Base-by-base conservation (phyloP, 2,888 invertebrate species). In the Pseudeuparius sepicola region DNA sequence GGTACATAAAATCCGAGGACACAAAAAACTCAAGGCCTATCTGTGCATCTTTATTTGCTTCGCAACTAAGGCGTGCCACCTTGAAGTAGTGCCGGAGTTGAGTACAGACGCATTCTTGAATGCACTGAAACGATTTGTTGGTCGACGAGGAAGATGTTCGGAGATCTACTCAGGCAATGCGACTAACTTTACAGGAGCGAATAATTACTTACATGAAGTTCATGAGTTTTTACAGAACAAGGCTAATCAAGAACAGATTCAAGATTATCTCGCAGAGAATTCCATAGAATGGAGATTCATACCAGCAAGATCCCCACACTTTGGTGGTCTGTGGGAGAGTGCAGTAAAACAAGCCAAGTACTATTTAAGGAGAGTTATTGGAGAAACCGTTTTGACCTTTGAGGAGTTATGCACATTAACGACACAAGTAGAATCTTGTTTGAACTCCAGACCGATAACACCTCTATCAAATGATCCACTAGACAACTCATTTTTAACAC, bases 81-180 rank as follows among this genome's bases (percentile, higher is more conserved):
- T 41, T 7, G 41, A 41, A 25, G 26, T 41, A 4, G 41, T 34
- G 4, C 12, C 16, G 3, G 39, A 39, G 11, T 18, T 39, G 14
- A 24, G 13, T 7, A 36, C 33, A 1, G 26, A 29, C 3, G 16
- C 31, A 39, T n/a, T n/a, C n/a, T n/a, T n/a, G n/a, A n/a, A n/a
- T n/a, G n/a, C n/a, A n/a, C n/a, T n/a, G n/a, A n/a, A 36, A 12
- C 13, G 39, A 24, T 41, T 41, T 34, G 25, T 41, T 2, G 28
- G 33, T 9, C 13, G 41, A 13, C 14, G 39, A 2, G 41, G 41
- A 6, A 2, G 14, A 16, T 24, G 23, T 17, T 2, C 14, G 10
- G n/a, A 24, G 2, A 30, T 40, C 4, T 40, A 34, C 12, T 34
- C 34, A 4, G 37, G 30, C 26, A 40, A 40, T 18, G 40, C 20